Base-by-base conservation (phyloP, 1,140 invertebrate species). In the Cyphomyrmex costatus region DNA sequence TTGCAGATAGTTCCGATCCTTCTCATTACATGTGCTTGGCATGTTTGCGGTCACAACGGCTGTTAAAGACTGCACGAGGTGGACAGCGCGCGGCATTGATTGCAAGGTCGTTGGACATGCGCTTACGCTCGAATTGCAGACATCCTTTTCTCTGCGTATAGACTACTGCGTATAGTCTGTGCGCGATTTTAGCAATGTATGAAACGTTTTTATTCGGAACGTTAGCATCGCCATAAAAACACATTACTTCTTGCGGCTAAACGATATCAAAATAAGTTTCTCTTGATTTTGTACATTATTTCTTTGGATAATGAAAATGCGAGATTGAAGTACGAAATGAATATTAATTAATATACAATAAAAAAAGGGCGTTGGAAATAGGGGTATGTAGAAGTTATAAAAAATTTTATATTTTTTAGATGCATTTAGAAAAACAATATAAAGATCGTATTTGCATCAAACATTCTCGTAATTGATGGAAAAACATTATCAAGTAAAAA, bases 41-140 rank as follows among this genome's bases (percentile, higher is more conserved):
- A 63, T 88, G 42, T 56, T 89, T 49, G 46, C 3, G 5, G 2
- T 1, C 3, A 33, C 12, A 16, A 1, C 16, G 66, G 1, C 33
- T 27, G n/a, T 8, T 12, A 21, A 66, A 70, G 53, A 88, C 88
- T 89, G 58, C n/a, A 53, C n/a, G 58, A 36, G 19, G 8, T 6
- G 2, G 5, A 42, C 16, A 42, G 46, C 14, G 12, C 16, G 16
- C 21, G n/a, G 19, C 36, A 88, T 89, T 68, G 88, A 89, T 89
- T 85, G 36, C 19, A 73, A 30, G 36, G 49, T 73, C 7, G 24
- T 51, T 0, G 49, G 33, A 68, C 27, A n/a, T 71, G 51, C 58
- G 80, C 36, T 58, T 19, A 24, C n/a, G 61, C 58, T 42, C 12
- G 56, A 30, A 51, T 53, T 33, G 88, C 19, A 33, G 36, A 24